Base-by-base conservation (phyloP, 2,113 vertebrate species). In the Syngnathus scovelli region DNA sequence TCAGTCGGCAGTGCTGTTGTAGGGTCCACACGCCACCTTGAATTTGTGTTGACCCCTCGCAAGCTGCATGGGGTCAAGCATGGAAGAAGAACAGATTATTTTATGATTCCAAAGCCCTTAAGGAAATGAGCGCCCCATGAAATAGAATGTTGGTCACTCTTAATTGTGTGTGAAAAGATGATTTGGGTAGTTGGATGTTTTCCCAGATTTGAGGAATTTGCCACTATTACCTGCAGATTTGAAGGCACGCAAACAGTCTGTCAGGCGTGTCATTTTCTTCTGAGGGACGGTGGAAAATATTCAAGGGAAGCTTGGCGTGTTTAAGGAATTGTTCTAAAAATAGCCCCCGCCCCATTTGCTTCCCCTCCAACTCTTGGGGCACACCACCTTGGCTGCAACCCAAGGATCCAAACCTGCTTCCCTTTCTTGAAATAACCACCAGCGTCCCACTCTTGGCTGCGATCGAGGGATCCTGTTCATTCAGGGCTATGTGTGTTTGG, bases 251-350 rank as follows among this genome's bases (percentile, higher is more conserved):
- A 59, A 68, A 67, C 13, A 33, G 51, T 75, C 19, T 13, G 65
- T 67, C 72, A 52, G 33, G 61, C 72, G 12, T 79, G 49, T 77
- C 67, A 68, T 73, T 77, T 84, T 61, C 84, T 85, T 88, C 85
- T 70, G 70, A 82, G 80, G 67, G 72, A 63, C 39, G 44, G 74
- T 83, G 84, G 87, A 88, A 83, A 86, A 86, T 80, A 82, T 85
- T 83, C 62, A 38, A 66, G 76, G 76, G 72, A 86, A 85, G 73
- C 78, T 85, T 41, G 55, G 61, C 74, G 79, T 83, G 78, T 87
- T 86, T 85, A 84, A 83, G 81, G 83, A 84, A 83, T 81, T 80
- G 78, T 85, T 86, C 83, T 88, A 86, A 90, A 88, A 88, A 86
- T 85, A 89, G 75, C 48, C 38, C 65, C 69, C 49, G 8, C 68